Base-by-base conservation (phyloP, 2,113 vertebrate genomes). In the Corythoichthys intestinalis region DNA sequence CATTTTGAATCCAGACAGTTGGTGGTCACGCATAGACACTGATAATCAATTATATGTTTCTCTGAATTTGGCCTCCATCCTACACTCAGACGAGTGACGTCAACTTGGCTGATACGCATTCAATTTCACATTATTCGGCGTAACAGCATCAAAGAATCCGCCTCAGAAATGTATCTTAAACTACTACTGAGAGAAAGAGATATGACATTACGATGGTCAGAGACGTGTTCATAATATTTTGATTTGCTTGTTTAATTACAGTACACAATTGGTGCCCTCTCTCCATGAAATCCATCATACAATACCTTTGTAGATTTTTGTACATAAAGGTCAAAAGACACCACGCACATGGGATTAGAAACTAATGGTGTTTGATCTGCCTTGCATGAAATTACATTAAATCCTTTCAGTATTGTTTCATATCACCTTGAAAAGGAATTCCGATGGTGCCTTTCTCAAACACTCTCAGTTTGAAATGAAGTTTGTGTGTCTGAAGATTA, bases 1-100 rank as follows among this genome's bases (percentile, higher is more conserved):
- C 2, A 28, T 67, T 53, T 78, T 47, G 63, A 73, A 74, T 66
- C 66, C 39, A 66, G 61, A 4, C 44, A 66, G 49, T 6, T 52
- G 39, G 39, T 66, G 4, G 56, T 58, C n/a, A 47, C 44, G 49
- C 47, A 64, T 28, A 56, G 34, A 64, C 35, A 50, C 37, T 4
- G 34, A 4, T 13, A 47, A 66, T 15, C 11, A 6, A 64, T 71
- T 73, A 46, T 8, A 39, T 20, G 39, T 35, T 11, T 5, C 15
- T 11, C 1, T 47, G 58, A 39, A 74, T 35, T 12, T 53, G 54
- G 15, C 58, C 61, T 53, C 0, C 3, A n/a, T n/a, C 17, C 17
- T 11, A 20, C 11, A 61, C 17, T 61, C 17, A 11, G 59, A 20
- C n/a, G 38, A 61, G 59, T 8, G 6, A 58, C 15, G 11, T 60